Evolutionary conservation across 2,113 vertebrate species (phyloP).

Genomic region (Microcebus griseorufus): DNA sequence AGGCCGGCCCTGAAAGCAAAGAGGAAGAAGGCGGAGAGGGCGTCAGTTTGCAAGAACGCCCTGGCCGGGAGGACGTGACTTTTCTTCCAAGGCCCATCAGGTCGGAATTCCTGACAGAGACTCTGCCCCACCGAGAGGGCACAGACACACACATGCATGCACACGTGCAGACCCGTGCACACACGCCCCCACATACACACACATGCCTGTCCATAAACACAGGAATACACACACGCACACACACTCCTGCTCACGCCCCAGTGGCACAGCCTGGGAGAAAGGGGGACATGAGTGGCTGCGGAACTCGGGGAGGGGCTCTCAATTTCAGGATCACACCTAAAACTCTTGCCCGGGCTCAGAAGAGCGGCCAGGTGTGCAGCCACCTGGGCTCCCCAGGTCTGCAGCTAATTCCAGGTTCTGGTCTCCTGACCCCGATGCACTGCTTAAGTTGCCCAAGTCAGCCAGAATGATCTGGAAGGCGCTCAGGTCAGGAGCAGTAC

Average conservation of each 20-base stretch:
- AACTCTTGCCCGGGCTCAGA: background rate
- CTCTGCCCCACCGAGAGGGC: background rate
- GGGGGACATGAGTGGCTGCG: accelerated
- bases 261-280: accelerated
- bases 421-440: background rate
- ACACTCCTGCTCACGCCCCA: background rate
- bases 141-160: accelerated
- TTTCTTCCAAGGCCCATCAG: background rate
- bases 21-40: background rate
- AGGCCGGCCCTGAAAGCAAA: conserved; percentile 72
- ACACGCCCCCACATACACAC: background rate
- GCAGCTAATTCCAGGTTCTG: background rate
- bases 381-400: accelerated
- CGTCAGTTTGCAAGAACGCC: background rate
- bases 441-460: background rate
- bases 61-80: accelerated
- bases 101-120: background rate
- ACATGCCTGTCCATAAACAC: too few relatives aligned
- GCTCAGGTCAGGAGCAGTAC: background rate
- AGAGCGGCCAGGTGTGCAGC: background rate
- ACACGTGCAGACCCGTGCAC: background rate
- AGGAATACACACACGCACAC: background rate
- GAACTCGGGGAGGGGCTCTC: background rate
- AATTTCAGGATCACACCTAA: too few relatives aligned
- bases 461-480: background rate